These are phyloP conservation scores for Cavia aperea DNA, from an alignment of 2,113 vertebrate species.

Conservation along the genomic window DNA sequence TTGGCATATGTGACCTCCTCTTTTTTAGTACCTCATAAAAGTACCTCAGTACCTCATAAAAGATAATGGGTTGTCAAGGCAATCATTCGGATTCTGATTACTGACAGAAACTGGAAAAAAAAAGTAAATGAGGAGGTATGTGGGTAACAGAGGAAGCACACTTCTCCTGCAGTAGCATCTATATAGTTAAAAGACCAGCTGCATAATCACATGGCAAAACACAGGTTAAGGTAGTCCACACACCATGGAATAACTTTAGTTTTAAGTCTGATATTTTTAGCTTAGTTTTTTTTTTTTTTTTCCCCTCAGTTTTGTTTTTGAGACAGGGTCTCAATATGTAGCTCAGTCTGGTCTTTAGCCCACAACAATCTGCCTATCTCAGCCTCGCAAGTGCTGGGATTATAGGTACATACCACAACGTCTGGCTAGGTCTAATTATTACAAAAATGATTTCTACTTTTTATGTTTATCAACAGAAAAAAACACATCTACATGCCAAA, in stretches of 20 bases:
- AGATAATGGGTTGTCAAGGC: neutral
- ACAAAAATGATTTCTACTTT: neutral
- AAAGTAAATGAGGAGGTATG: neutral
- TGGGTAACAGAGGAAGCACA: neutral
- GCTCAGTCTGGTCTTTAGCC: neutral
- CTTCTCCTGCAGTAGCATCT: neutral
- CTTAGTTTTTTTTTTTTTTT: neutral
- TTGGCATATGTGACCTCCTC: neutral
- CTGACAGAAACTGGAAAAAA: neutral
- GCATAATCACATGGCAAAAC: neutral
- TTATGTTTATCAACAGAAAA: slow-evolving; percentile 5
- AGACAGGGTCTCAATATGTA: neutral
- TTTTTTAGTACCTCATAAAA: neutral
- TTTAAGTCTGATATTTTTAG: neutral
- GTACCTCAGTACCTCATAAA: neutral
- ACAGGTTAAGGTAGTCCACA: neutral
- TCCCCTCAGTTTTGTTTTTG: neutral
- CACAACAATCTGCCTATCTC: neutral
- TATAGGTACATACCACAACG: neutral
- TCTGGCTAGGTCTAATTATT: neutral
- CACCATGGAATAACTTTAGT: neutral
- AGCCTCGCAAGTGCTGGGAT: neutral
- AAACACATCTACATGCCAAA: neutral
- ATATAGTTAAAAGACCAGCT: neutral
- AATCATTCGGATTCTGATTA: neutral